Percentiles rank a stretch among this genome's conserved stretches.
These are phyloP conservation scores for Dipodomys merriami DNA, from an alignment of 2,113 vertebrate genomes.

Conservation along the genomic window DNA sequence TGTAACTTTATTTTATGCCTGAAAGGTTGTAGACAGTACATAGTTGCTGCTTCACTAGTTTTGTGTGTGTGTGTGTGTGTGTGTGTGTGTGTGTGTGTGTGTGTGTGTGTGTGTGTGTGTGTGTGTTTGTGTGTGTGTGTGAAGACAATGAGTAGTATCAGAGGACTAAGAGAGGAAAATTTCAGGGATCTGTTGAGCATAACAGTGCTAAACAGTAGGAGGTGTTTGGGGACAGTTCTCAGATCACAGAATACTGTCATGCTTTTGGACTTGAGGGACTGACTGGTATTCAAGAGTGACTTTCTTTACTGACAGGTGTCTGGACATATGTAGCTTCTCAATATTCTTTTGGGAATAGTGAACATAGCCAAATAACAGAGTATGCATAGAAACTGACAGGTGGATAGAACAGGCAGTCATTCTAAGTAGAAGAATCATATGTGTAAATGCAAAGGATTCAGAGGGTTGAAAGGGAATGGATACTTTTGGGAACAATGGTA, in stretches of 20 bases:
- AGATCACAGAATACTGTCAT: neutral
- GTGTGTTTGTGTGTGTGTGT: neutral
- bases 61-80: neutral
- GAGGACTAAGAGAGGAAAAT: neutral
- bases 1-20: constrained; percentile 45
- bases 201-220: neutral
- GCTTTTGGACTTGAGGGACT: neutral
- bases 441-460: neutral
- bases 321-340: neutral
- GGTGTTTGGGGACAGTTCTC: neutral
- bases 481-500: neutral
- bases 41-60: constrained; percentile 50
- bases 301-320: constrained; percentile 26
- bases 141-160: constrained; percentile 25
- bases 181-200: neutral
- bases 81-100: too few relatives aligned
- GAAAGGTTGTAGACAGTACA: constrained; percentile 51
- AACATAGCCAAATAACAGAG: neutral
- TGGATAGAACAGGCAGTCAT: neutral
- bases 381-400: neutral
- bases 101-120: neutral
- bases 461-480: neutral
- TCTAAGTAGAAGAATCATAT: neutral
- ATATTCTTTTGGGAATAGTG: neutral
- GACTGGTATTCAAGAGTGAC: neutral